Evolutionary conservation across 2,888 invertebrate genomes (phyloP).

Genomic region (Catocala sponsa): DNA sequence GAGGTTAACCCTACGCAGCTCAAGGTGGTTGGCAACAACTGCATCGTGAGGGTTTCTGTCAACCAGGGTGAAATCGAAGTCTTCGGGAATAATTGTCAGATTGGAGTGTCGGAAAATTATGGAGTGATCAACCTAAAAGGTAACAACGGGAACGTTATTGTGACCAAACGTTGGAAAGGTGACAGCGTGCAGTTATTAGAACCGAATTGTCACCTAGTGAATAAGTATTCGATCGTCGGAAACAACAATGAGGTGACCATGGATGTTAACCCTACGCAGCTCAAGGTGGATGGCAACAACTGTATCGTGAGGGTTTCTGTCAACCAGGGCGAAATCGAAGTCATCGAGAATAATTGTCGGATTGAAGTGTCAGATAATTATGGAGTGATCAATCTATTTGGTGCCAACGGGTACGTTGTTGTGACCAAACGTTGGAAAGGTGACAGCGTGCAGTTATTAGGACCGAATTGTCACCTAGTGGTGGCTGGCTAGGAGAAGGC

Average conservation of each 20-base stretch:
- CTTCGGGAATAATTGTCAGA: constrained; percentile 77
- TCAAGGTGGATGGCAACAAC: constrained; percentile 80
- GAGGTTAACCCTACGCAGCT: constrained; percentile 73
- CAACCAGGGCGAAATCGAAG: constrained; percentile 82
- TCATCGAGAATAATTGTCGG: constrained; percentile 81
- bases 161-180: constrained; percentile 71
- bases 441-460: constrained; percentile 75
- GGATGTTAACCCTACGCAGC: constrained; percentile 73
- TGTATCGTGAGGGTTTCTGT: constrained; percentile 74
- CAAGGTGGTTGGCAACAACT: constrained; percentile 80
- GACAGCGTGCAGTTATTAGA: constrained; percentile 77
- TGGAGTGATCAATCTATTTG: constrained; percentile 77
- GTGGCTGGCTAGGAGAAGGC: constrained; percentile 79
- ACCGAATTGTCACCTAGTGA: constrained; percentile 67
- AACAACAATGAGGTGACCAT: constrained; percentile 86
- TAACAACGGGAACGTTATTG: constrained; percentile 71
- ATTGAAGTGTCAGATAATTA: constrained; percentile 76
- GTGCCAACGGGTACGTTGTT: constrained; percentile 72
- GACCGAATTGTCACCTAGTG: constrained; percentile 71
- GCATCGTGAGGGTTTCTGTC: constrained; percentile 71
- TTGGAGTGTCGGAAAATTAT: constrained; percentile 76
- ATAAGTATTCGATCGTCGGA: constrained; percentile 77
- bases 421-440: constrained; percentile 73
- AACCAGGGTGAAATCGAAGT: constrained; percentile 83
- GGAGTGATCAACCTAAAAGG: constrained; percentile 81